phyloP scores from a whole-genome alignment of 1,140 invertebrate genomes.

The Asobara japonica region DNA sequence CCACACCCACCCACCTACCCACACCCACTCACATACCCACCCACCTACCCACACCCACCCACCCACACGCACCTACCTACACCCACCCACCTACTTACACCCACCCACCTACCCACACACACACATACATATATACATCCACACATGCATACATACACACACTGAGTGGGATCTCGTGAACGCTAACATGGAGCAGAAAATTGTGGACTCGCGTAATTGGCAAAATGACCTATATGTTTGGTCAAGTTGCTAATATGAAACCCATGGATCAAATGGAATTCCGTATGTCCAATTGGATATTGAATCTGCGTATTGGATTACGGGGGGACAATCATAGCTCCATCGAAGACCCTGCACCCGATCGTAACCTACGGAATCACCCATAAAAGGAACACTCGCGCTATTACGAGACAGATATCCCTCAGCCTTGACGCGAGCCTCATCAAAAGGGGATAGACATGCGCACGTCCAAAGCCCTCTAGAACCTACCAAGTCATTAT shows the following conservation, averaged over 20 bases:
- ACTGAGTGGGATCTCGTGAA: no score
- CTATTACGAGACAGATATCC: neutral
- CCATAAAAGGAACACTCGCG: neutral
- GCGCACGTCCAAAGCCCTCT: neutral
- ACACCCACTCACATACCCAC: no score
- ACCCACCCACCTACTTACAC: no score
- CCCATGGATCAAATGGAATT: slow-evolving; percentile 59
- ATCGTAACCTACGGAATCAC: neutral
- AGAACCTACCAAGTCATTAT: neutral
- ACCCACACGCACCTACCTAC: no score
- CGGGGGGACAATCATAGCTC: slow-evolving; percentile 37
- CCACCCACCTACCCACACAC: no score
- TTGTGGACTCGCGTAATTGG: no score
- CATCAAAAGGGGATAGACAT: neutral
- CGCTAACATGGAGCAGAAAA: no score
- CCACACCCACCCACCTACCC: no score
- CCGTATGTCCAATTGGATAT: slow-evolving; percentile 61
- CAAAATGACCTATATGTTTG: no score
- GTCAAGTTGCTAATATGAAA: no score
- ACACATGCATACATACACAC: slow-evolving; percentile 5
- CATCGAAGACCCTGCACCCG: neutral
- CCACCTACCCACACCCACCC: no score
- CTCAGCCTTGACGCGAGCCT: neutral
- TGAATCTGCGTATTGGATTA: slow-evolving; percentile 49
- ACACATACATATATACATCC: slow-evolving; percentile 44